Evolutionary conservation across 2,888 invertebrate genomes (phyloP).

Genomic region (Mycalesis mineus): DNA sequence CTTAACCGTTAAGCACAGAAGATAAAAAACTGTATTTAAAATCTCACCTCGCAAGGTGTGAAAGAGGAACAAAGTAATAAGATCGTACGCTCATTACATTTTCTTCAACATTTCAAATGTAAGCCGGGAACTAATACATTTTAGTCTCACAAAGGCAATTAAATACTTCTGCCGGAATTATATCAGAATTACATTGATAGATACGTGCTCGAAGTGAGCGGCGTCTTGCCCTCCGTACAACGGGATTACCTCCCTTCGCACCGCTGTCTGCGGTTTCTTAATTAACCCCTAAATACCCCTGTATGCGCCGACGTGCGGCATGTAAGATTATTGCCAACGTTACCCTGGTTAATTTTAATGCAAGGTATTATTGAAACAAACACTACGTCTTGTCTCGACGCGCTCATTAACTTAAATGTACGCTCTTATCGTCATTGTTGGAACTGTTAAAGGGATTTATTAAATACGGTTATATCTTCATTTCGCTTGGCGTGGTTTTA

Average conservation of each 20-base stretch:
- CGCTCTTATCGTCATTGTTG: conserved; percentile 36
- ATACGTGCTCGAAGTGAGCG: conserved; percentile 36
- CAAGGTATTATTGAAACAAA: conserved; percentile 68
- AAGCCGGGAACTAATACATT: not conserved
- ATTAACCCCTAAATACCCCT: conserved; percentile 75
- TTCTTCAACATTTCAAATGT: not conserved
- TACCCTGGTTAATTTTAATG: conserved; percentile 71
- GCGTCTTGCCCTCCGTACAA: conserved; percentile 63
- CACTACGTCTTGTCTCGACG: conserved; percentile 45
- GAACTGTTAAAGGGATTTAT: conserved; percentile 30
- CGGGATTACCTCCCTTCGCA: conserved; percentile 59
- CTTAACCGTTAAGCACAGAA: too few relatives aligned
- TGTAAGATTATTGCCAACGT: conserved; percentile 69
- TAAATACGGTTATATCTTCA: conserved; percentile 3
- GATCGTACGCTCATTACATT: not conserved
- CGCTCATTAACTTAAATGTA: conserved; percentile 48
- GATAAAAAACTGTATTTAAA: too few relatives aligned
- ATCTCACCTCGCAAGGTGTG: too few relatives aligned
- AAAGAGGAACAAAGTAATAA: too few relatives aligned
- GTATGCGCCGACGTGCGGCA: conserved; percentile 54
- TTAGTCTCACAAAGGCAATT: not conserved
- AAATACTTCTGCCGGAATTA: conserved; percentile 4
- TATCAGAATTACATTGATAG: conserved; percentile 42
- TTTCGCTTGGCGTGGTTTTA: not conserved
- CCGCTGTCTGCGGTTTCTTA: conserved; percentile 71